Evolutionary conservation across 2,113 vertebrate genomes (phyloP).

Genomic region (Otis tarda): DNA sequence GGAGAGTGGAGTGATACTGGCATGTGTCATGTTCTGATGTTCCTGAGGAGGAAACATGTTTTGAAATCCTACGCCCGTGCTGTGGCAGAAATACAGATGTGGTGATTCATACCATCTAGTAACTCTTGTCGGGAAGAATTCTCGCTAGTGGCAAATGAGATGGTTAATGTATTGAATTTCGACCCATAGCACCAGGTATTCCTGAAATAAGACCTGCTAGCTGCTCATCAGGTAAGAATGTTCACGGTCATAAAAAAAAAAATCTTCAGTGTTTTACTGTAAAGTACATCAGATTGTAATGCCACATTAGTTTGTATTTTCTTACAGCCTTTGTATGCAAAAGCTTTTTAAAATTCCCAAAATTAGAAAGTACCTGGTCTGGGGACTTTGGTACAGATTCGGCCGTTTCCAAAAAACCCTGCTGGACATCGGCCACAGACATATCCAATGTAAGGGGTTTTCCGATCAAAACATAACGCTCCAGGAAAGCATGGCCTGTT

Average conservation of each 20-base stretch:
- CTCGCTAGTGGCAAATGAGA: neutral
- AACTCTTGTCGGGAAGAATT: neutral
- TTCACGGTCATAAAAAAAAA: neutral
- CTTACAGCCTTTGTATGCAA: neutral
- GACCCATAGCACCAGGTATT: neutral
- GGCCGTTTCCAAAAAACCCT: conserved; percentile 38
- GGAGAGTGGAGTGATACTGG: neutral
- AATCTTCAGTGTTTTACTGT: neutral
- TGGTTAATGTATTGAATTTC: neutral
- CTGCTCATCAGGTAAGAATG: neutral
- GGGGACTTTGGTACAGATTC: neutral
- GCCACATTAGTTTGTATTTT: neutral
- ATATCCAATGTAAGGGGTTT: conserved; percentile 69
- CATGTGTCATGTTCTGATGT: neutral
- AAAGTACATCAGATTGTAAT: accelerated
- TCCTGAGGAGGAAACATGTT: neutral
- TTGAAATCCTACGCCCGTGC: neutral
- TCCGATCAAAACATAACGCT: conserved; percentile 74
- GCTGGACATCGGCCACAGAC: conserved; percentile 79
- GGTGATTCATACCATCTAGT: neutral
- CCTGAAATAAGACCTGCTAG: neutral
- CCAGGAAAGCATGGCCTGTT: conserved; percentile 80
- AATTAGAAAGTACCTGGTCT: conserved; percentile 13
- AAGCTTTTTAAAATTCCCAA: neutral
- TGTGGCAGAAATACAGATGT: neutral